These are phyloP conservation scores for Hypotaenidia okinawae DNA, from an alignment of 2,797 vertebrate genomes.

Conservation along the genomic window DNA sequence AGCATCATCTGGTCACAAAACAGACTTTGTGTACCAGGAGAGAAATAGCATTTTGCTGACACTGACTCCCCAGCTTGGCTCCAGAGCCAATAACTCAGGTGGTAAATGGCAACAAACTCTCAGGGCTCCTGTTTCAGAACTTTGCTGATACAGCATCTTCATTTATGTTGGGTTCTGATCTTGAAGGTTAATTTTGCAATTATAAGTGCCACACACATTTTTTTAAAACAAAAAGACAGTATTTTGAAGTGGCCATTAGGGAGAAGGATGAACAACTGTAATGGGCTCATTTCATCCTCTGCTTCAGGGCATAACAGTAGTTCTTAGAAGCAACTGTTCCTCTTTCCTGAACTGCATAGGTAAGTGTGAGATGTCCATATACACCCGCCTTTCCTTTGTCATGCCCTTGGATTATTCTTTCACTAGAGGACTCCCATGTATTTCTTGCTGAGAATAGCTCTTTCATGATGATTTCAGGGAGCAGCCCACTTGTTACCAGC, in stretches of 20 bases:
- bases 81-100: background rate
- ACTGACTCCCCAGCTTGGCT: background rate
- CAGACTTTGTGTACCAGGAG: background rate
- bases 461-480: background rate
- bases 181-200: constrained; percentile 63
- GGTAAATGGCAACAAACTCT: background rate
- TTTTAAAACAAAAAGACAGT: constrained; percentile 19
- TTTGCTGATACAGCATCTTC: background rate
- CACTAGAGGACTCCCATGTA: background rate
- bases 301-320: constrained; percentile 48
- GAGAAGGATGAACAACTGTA: constrained; percentile 16
- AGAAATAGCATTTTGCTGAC: background rate
- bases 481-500: background rate
- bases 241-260: constrained; percentile 39
- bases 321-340: constrained; percentile 8
- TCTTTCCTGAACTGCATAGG: background rate
- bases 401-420: constrained; percentile 26
- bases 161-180: background rate
- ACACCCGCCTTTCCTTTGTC: background rate
- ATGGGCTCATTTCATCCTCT: constrained; percentile 27
- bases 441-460: background rate
- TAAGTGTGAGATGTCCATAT: background rate
- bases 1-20: background rate
- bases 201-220: background rate
- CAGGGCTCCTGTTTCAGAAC: background rate